Evolutionary conservation across 2,888 invertebrate genomes (phyloP), one percentile per base, ranked within the genome.

Genomic region (Athalia circularis): DNA sequence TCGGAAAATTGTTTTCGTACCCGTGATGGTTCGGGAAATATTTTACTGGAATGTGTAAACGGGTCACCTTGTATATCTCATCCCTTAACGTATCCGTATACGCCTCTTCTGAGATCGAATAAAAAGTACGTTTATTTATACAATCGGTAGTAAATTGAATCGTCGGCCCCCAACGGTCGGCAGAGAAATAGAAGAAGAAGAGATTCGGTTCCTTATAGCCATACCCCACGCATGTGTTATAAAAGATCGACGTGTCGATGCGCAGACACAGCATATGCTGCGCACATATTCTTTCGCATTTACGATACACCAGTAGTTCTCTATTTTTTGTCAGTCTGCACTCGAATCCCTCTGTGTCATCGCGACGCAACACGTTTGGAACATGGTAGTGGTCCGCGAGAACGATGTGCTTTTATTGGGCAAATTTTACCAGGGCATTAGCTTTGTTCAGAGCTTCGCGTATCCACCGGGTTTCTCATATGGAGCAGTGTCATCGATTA

Each of bases 261-360:
- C 62, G 47, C 29, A 29, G 29, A 29, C 29, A 79, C 80, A 87
- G 86, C 89, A 89, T 88, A 85, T 89, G 88, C 85, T 87, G 87
- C 88, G 88, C 89, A 89, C 84, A 72, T 72, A 72, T 72, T 72
- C 59, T 59, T 47, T 45, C 5, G 86, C 88, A 86, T 87, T 86
- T 85, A 85, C 86, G 86, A 86, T 87, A 83, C 80, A 81, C 82
- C 76, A 78, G 80, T 81, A 78, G 81, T 80, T 75, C 79, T 80
- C 52, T 8, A 50, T 87, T 89, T 89, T 89, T 88, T 88, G 86
- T 85, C 86, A 85, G 87, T 88, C 88, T 87, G 86, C 82, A 82
- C n/a, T 57, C 57, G 85, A 86, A 87, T 88, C 86, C 87, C 87
- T 88, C 85, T 88, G 88, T 84, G 86, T 47, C 59, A 84, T 86